Percentiles rank a stretch among this genome's conserved stretches.
Evolutionary conservation across 2,888 invertebrate species (phyloP).

Genomic region (Muscina levida): DNA sequence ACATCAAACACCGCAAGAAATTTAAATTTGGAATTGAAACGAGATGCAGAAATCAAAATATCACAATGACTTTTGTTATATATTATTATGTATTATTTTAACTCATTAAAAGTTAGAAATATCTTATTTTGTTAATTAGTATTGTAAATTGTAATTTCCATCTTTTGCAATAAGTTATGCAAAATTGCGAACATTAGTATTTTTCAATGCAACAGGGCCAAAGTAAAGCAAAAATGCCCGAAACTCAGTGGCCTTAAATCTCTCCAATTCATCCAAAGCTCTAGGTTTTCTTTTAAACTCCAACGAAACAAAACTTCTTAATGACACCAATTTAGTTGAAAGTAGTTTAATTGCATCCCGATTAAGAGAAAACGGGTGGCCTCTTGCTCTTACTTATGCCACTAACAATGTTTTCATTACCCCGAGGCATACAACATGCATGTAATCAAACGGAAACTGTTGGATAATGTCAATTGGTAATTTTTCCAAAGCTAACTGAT

Average conservation of each 20-base stretch:
- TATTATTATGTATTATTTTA: too few relatives aligned
- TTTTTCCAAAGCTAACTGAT: conserved; percentile 9
- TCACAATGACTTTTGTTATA: too few relatives aligned
- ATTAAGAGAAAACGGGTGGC: conserved; percentile 17
- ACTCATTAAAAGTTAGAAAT: too few relatives aligned
- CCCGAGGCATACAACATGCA: conserved; percentile 2
- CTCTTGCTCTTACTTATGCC: conserved; percentile 10
- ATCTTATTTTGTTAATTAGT: too few relatives aligned
- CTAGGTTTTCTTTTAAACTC: conserved; percentile 33
- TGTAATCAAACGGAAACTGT: conserved; percentile 19
- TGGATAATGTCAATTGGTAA: conserved; percentile 8
- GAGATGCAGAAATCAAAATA: too few relatives aligned
- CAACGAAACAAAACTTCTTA: conserved; percentile 1
- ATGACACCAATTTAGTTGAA: background rate
- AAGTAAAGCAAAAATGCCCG: conserved; percentile 30
- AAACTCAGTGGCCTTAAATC: conserved; percentile 37
- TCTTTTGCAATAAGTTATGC: too few relatives aligned
- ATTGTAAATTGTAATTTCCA: too few relatives aligned
- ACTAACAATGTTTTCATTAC: conserved; percentile 19
- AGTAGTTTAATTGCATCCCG: conserved; percentile 9
- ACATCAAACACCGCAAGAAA: too few relatives aligned
- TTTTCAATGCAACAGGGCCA: conserved; percentile 33
- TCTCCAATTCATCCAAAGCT: conserved; percentile 32
- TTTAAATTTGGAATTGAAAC: too few relatives aligned
- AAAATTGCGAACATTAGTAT: too few relatives aligned